Conservation (phyloP, 2,888 invertebrate species). For the Callosobruchus maculatus region DNA sequence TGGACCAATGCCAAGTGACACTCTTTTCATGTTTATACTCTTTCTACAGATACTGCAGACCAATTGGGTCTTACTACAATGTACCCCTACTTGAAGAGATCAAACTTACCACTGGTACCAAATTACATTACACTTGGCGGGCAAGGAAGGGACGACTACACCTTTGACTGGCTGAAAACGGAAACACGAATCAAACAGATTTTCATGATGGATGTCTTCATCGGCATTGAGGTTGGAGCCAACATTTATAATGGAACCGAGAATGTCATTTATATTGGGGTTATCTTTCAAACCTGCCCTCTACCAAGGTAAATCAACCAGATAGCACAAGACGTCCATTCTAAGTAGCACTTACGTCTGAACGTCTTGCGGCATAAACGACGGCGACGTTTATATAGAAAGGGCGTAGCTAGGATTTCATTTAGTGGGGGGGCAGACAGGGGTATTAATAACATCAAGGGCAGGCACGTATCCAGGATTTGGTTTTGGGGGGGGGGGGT, state of each 20-base stretch:
- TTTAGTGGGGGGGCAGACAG: too few species aligned
- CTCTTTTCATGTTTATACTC: too few species aligned
- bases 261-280: conserved; percentile 68
- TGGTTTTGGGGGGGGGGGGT: too few species aligned
- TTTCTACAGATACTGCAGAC: conserved; percentile 56
- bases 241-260: conserved; percentile 68
- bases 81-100: conserved; percentile 54
- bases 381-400: too few species aligned
- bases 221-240: conserved; percentile 70
- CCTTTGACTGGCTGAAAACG: conserved; percentile 62
- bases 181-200: conserved; percentile 63
- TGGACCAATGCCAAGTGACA: too few species aligned
- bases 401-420: too few species aligned
- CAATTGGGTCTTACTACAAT: conserved; percentile 61
- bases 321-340: too few species aligned
- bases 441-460: too few species aligned
- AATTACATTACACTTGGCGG: conserved; percentile 52
- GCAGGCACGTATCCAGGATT: too few species aligned
- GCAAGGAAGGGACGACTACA: conserved; percentile 45
- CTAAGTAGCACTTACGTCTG: too few species aligned
- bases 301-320: conserved; percentile 73
- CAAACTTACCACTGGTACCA: conserved; percentile 63
- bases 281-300: conserved; percentile 63
- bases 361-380: too few species aligned
- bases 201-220: conserved; percentile 67